Base-by-base conservation (phyloP, 1,140 invertebrate species). In the Drosophila saltans region DNA sequence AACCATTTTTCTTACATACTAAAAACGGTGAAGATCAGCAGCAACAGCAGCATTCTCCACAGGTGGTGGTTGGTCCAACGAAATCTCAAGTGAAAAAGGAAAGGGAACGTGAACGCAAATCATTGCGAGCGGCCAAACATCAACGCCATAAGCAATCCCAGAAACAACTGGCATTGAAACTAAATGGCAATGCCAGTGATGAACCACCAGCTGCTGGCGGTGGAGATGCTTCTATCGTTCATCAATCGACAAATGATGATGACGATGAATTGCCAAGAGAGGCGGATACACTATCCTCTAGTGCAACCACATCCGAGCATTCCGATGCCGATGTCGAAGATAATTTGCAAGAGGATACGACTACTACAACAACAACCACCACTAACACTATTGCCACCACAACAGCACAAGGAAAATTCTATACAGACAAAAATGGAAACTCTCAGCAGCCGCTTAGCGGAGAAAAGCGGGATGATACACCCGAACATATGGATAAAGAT, bases 261-360 rank as follows among this genome's bases (percentile, higher is more conserved):
- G 59, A 33, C 1, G 39, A 64, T 9, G 78, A 65, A 24, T 75
- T 69, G 26, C 60, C 58, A 77, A 83, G 59, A 64, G 83, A 78
- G 6, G 45, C 21, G 45, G 70, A 88, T 21, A 75, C 72, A 4
- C 56, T 70, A 1, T 82, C 90, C n/a, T 81, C 81, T 1, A 89
- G 75, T 36, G 55, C 40, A 7, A 81, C 75, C 1, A 94, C 94
- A 1, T 94, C 94, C 0, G 94, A 95, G 81, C 93, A 94, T 65
- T 96, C 95, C 7, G 96, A 97, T 89, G 96, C 96, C 0, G 96
- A 97, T 84, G 93, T 97, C 0, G 96, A 97, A 92, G 96, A 97
- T 79, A 97, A 97, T 83, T 91, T 95, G 3, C 95, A 96, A 75
- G 94, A 95, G 43, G 92, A 93, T 40, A 92, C 93, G 0, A 93